Percentiles rank a stretch among this genome's conserved stretches.
Evolutionary conservation across 2,113 vertebrate species (phyloP).

Genomic region (Numenius arquata): DNA sequence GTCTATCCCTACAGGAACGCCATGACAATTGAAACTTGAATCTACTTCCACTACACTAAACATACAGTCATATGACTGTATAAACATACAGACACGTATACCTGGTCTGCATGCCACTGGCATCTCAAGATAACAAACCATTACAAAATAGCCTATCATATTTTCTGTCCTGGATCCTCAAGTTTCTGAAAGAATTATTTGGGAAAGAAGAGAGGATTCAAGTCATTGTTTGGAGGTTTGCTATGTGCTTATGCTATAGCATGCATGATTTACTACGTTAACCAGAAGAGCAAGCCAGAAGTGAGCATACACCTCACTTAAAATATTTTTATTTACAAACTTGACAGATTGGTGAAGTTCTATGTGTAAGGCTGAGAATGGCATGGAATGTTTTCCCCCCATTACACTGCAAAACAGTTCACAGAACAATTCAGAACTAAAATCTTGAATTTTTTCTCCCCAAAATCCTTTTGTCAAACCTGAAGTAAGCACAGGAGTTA

Average conservation of each 20-base stretch:
- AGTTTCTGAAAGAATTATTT: background rate
- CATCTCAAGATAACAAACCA: background rate
- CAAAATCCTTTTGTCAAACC: background rate
- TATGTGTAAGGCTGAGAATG: background rate
- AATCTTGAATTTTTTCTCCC: background rate
- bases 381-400: background rate
- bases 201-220: background rate
- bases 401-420: background rate
- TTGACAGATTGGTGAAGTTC: background rate
- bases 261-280: background rate
- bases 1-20: background rate
- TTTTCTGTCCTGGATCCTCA: background rate
- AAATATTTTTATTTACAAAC: background rate
- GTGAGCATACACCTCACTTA: background rate
- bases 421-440: background rate
- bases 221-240: background rate
- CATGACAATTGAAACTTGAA: background rate
- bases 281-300: background rate
- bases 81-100: too few species aligned
- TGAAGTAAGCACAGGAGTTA: background rate
- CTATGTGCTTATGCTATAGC: fast-evolving
- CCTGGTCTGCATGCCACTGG: background rate
- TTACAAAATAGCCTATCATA: background rate
- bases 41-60: background rate
- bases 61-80: too few species aligned